Conservation (phyloP, 2,797 vertebrate genomes). For the Helostoma temminkii region DNA sequence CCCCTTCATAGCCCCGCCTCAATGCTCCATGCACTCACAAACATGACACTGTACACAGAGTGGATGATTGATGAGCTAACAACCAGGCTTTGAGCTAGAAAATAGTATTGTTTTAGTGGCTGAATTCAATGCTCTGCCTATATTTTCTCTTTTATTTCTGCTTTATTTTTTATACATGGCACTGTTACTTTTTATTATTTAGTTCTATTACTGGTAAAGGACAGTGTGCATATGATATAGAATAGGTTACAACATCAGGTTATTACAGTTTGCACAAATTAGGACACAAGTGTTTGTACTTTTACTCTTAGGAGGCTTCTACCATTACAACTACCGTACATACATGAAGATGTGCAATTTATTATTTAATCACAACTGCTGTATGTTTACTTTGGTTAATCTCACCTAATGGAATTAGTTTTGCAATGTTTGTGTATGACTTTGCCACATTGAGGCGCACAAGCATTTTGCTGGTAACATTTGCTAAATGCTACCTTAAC, state of each 20-base stretch:
- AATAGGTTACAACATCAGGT: slow-evolving; percentile 15
- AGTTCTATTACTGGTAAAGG: slow-evolving; percentile 31
- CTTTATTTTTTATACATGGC: slow-evolving; percentile 15
- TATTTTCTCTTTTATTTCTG: slow-evolving; percentile 6
- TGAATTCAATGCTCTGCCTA: slow-evolving; percentile 43
- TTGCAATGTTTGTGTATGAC: slow-evolving; percentile 28
- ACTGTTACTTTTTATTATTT: slow-evolving; percentile 28
- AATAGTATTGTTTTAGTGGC: slow-evolving; percentile 67
- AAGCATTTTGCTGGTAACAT: slow-evolving; percentile 28
- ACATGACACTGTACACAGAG: slow-evolving; percentile 64
- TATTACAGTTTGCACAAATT: slow-evolving; percentile 38
- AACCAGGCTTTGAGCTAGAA: slow-evolving; percentile 66
- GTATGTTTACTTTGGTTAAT: slow-evolving; percentile 21
- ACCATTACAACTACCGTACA: slow-evolving; percentile 26
- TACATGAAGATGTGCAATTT: slow-evolving; percentile 30
- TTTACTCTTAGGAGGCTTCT: slow-evolving; percentile 28
- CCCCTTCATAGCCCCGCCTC: slow-evolving; percentile 25
- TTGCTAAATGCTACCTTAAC: slow-evolving; percentile 30
- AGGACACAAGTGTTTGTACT: slow-evolving; percentile 26
- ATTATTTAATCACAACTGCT: slow-evolving; percentile 30
- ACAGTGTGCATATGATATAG: slow-evolving; percentile 25
- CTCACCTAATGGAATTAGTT: slow-evolving; percentile 36
- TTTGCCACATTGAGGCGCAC: slow-evolving; percentile 24
- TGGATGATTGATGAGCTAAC: slow-evolving; percentile 78
- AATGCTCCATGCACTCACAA: slow-evolving; percentile 48